phyloP scores from a whole-genome alignment of 2,797 vertebrate genomes.

The Antrozous pallidus region DNA sequence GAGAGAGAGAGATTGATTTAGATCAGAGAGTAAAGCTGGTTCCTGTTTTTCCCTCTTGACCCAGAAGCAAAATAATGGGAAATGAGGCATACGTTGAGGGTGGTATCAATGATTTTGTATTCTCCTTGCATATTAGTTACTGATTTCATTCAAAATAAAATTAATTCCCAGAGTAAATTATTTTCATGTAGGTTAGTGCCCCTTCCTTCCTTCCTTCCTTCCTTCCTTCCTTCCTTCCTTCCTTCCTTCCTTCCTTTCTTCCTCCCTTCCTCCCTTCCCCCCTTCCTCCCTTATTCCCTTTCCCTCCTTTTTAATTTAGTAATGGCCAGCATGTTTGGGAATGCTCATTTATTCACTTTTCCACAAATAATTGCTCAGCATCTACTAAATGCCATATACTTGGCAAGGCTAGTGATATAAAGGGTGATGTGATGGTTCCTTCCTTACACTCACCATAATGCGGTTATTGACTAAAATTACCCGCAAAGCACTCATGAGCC shows the following conservation, averaged over 20 bases:
- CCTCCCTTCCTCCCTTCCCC: neutral
- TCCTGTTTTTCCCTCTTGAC: neutral
- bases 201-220: no score
- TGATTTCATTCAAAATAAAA: neutral
- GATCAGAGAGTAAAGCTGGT: neutral
- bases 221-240: neutral
- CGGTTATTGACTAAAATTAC: neutral
- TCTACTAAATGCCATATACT: neutral
- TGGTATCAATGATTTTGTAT: neutral
- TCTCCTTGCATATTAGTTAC: neutral
- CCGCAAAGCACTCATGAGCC: neutral
- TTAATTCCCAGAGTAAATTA: neutral
- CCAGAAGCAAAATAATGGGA: neutral
- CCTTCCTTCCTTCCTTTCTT: neutral
- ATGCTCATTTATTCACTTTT: neutral
- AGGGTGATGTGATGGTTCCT: neutral
- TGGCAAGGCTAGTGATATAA: neutral
- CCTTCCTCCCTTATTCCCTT: neutral
- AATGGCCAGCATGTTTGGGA: neutral
- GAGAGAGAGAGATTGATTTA: neutral
- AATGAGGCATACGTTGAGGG: neutral
- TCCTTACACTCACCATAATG: neutral
- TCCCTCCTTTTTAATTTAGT: neutral
- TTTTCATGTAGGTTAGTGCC: neutral
- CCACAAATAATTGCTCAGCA: neutral